Conservation (phyloP, 2,113 vertebrate genomes). For the Ciconia maguari region DNA sequence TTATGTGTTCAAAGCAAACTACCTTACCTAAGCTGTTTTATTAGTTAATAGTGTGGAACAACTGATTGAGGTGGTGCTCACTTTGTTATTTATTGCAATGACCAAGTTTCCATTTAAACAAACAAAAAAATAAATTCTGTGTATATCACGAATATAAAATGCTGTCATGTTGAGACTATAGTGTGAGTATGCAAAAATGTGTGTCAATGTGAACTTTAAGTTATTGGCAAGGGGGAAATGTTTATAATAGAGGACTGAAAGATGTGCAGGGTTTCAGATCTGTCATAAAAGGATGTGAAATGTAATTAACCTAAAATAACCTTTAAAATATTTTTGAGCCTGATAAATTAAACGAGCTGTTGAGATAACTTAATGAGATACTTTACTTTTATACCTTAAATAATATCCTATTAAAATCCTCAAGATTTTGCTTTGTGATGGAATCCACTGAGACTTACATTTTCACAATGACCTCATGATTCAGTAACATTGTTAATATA, state of each 20-base stretch:
- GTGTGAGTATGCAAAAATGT: background rate
- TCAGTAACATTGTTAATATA: slow-evolving; percentile 3
- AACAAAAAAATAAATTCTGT: background rate
- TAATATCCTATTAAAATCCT: slow-evolving; percentile 53
- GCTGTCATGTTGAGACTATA: background rate
- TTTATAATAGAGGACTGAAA: slow-evolving; percentile 11
- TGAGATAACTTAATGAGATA: slow-evolving; percentile 38
- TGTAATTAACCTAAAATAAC: slow-evolving; percentile 70
- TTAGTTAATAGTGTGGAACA: background rate
- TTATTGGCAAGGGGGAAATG: background rate
- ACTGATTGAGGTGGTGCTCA: background rate
- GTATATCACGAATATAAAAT: background rate
- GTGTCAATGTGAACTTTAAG: background rate
- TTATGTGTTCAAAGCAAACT: background rate
- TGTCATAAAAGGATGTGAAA: slow-evolving; percentile 44
- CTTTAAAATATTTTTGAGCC: slow-evolving; percentile 48
- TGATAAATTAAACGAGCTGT: slow-evolving; percentile 39
- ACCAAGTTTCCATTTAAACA: background rate
- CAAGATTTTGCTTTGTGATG: slow-evolving; percentile 24
- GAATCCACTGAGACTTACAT: background rate
- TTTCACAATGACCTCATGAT: slow-evolving; percentile 26
- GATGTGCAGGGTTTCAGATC: slow-evolving; percentile 13
- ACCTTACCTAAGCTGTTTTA: background rate
- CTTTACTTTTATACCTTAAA: slow-evolving; percentile 57
- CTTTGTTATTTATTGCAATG: background rate